phyloP scores from a whole-genome alignment of 2,113 vertebrate genomes.

The Tachysurus vachellii region DNA sequence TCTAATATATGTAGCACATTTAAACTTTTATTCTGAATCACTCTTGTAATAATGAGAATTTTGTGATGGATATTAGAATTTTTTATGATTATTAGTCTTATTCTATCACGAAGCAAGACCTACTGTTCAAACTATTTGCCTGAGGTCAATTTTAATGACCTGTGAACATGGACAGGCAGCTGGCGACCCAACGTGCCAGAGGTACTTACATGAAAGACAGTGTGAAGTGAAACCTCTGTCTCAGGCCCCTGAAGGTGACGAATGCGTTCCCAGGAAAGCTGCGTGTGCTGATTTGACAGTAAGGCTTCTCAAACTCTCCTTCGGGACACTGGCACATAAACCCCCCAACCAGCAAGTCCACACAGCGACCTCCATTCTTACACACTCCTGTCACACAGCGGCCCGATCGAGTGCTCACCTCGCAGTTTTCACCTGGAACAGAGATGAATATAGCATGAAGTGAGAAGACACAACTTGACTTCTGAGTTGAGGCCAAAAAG shows the following conservation, averaged over 20 bases:
- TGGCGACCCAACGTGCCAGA: background rate
- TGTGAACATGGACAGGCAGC: background rate
- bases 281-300: conserved; percentile 90
- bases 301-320: conserved; percentile 89
- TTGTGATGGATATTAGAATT: background rate
- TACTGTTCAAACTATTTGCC: background rate
- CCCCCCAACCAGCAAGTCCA: conserved; percentile 87
- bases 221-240: conserved; percentile 94
- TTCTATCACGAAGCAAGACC: background rate
- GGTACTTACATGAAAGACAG: conserved; percentile 86
- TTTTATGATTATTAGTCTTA: background rate
- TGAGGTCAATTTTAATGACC: background rate
- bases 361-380: conserved; percentile 86
- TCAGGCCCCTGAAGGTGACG: conserved; percentile 89
- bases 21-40: background rate
- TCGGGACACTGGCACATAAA: conserved; percentile 87
- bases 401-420: conserved; percentile 80
- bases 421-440: conserved; percentile 83
- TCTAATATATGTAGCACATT: background rate
- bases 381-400: conserved; percentile 85
- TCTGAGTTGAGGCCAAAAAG: conserved; percentile 1
- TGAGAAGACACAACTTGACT: background rate
- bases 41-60: background rate
- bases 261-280: conserved; percentile 90
- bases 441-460: background rate